Base-by-base conservation (phyloP, 2,113 vertebrate species). In the Pseudopipra pipra region DNA sequence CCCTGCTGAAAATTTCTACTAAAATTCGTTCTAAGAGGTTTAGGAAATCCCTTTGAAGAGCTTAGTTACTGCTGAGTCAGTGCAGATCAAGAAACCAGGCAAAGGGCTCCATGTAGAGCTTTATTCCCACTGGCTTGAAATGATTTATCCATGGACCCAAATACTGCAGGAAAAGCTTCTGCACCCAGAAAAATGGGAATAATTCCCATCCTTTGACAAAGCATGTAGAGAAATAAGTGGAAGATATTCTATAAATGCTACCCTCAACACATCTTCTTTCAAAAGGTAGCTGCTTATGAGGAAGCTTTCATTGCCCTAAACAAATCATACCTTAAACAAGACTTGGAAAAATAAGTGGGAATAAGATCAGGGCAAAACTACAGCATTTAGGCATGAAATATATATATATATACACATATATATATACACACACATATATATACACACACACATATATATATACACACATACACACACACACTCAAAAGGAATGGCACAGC, bases 1-100 rank as follows among this genome's bases (percentile, higher is more conserved):
- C 23, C 2, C 5, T 8, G 22, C 22, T 61, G 79, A 65, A 85
- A 81, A 33, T 21, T 76, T 35, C 47, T 68, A 55, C 56, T 59
- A 11, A 43, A 74, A 81, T 54, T 87, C 5, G 0, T 56, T 74
- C 11, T 41, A 84, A 76, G 67, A 76, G 11, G n/a, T 71, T 87
- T 82, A 44, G 23, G 39, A 93, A 75, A 87, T 67, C 14, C 1
- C 67, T 72, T 88, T 33, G 41, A 85, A 92, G 63, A 79, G 55
- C 39, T 87, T 22, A 20, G 33, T 44, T 95, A 85, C 55, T 92
- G 72, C 63, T 37, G 67, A 92, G 83, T 77, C 68, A 80, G 49
- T 3, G 14, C 5, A 89, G 49, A 80, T 58, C 28, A 90, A 77
- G 55, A 73, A 73, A 77, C 16, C 31, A 70, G 56, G 47, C 63